These are phyloP conservation scores for Tetheella fluctuosa DNA, from an alignment of 2,888 invertebrate species.

Conservation along the genomic window DNA sequence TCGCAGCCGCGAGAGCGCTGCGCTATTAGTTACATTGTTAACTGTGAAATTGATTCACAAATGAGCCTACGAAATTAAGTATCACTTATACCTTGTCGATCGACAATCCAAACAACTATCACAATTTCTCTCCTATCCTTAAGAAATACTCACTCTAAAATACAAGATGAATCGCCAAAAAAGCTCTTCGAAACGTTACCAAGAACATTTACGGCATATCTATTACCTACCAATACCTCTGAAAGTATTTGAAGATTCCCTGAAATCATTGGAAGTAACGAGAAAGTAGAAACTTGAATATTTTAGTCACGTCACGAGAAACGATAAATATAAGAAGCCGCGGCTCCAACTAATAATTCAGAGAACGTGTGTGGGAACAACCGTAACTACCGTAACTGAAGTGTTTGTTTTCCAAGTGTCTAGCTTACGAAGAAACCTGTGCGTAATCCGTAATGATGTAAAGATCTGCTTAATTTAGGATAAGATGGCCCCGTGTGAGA, in stretches of 20 bases:
- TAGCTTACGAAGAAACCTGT: conserved; percentile 27
- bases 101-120: not conserved
- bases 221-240: not conserved
- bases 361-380: conserved; percentile 47
- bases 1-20: conserved; percentile 33
- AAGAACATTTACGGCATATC: conserved; percentile 11
- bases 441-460: conserved; percentile 22
- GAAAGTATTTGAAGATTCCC: conserved; percentile 13
- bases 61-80: conserved; percentile 22
- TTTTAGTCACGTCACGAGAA: conserved; percentile 52
- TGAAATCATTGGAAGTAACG: conserved; percentile 27
- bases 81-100: no score
- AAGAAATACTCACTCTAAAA: not conserved
- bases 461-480: no score
- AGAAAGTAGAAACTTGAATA: conserved; percentile 38
- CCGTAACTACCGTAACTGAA: conserved; percentile 43
- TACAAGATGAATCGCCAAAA: not conserved
- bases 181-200: not conserved
- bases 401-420: conserved; percentile 37
- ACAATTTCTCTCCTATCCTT: not conserved
- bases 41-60: conserved; percentile 43
- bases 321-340: conserved; percentile 50
- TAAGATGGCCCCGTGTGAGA: no score
- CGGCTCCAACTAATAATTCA: conserved; percentile 51
- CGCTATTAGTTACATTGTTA: conserved; percentile 41